Base-by-base conservation (phyloP, 2,888 invertebrate species). In the Metallyticus violacea region DNA sequence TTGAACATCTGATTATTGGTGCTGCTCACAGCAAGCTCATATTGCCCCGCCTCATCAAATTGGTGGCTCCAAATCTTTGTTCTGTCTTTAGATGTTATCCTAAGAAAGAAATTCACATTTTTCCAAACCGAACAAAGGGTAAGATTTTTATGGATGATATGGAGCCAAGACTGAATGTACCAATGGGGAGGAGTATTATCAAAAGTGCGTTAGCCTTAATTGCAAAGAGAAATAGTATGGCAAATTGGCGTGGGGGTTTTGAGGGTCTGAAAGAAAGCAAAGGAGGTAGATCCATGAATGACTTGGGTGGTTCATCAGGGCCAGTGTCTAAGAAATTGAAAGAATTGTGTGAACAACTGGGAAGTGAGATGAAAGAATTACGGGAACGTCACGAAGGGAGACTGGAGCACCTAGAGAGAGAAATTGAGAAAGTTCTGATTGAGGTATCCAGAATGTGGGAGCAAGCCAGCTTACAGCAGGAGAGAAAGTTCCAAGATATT, bases 91-190 rank as follows among this genome's bases (percentile, higher is more conserved):
- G n/a, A 22, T 77, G 77, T 7, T 83, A n/a, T 26, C 83, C 83
- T 27, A 77, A 83, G 22, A 83, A 77, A 27, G 77, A 83, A 25
- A 77, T 83, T 6, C 83, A 83, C n/a, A 77, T 83, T 6, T 77
- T 83, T 28, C 83, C 83, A 5, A 83, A 83, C 25, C 76, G 83
- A 83, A 83, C 77, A 77, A 83, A 77, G 29, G 83, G 83, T 1
- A 77, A 83, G 9, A 77, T 83, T 28, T 83, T 25, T 62, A n/a
- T 77, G 26, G 83, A 83, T 77, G 83, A 77, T 1, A 77, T n/a
- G 6, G 83, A 83, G 25, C 83, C 77, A 25, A 77, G 26, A 26
- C 22, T 83, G 83, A 83, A 83, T 76, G 77, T 77, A 26, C 76
- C 77, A 6, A 83, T 83, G 83, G 22, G 77, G 7, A 83, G 83